Evolutionary conservation across 2,113 vertebrate species (phyloP), one percentile per base, ranked within the genome.

Genomic region (Diphyllodes magnificus): DNA sequence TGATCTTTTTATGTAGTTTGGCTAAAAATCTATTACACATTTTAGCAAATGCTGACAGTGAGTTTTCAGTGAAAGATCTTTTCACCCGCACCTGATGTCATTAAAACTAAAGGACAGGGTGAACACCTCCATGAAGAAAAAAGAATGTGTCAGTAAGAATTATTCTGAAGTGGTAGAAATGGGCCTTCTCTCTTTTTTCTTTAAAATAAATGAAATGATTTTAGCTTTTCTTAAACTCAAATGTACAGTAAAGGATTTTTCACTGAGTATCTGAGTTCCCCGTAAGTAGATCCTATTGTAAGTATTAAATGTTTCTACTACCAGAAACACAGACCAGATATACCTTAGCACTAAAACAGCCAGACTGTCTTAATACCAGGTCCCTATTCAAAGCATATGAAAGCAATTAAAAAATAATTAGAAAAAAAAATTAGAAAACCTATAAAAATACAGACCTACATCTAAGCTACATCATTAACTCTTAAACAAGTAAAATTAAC

Each of bases 351-450:
- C 59, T 91, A 75, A 94, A 96, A 50, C 15, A 88, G 44, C 37
- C 88, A 90, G 78, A 81, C 33, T 76, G 25, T 91, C 93, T 93
- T 96, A 94, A 90, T 94, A 95, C 70, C 65, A 95, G 69, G 72
- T 95, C n/a, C 44, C 42, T 68, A 92, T 73, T 49, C 78, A 84
- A 92, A 88, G 61, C 91, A 95, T 59, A 84, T 91, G 93, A 95
- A 97, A 96, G 20, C 65, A 97, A 94, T 97, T 94, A 92, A 95
- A 92, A 88, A 95, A 92, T 85, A 95, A 94, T 96, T 92, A 94
- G 50, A 42, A 94, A 94, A 94, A 96, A 97, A 93, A 97, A 96
- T 94, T 93, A 94, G 45, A 96, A 95, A 93, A 30, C 42, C 69
- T 94, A 66, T 95, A 92, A 97, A 95, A 94, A 66, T 47, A 91